Evolutionary conservation across 2,888 invertebrate genomes (phyloP), one percentile per base, ranked within the genome.

Genomic region (Limulus polyphemus): DNA sequence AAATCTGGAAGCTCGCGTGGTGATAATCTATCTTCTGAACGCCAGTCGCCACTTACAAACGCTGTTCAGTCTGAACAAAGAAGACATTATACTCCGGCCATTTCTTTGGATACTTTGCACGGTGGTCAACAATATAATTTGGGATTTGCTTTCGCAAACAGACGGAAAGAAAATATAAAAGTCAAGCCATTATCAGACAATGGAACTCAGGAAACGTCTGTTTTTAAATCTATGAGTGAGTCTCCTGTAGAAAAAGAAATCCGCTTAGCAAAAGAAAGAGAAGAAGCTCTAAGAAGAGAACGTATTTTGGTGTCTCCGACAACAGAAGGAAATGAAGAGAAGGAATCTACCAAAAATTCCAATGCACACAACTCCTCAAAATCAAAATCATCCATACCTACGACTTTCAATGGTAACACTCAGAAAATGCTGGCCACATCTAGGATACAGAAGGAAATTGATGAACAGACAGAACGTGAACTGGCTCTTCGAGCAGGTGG

Each of bases 401-500:
- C 16, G 14, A 54, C 54, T n/a, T 54, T 32, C 14, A 56, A 56
- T n/a, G 57, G 51, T 16, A 49, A 59, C 50, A 59, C 54, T 11
- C 62, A 62, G 47, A 58, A 63, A 56, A 61, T 67, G 17, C 60
- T 64, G 11, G 68, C 68, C 11, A 79, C 80, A 32, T 77, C 77
- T 68, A 83, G 90, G 75, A 90, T 93, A 75, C 91, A 92, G 78
- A 83, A 85, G 74, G 92, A 93, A 81, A 90, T 93, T 72, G 84
- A 86, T 72, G 88, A 89, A 78, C 89, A 88, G 64, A 85, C 86
- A 60, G 84, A 88, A 73, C 81, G 90, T 69, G 93, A 93, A 77
- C 82, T 86, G 73, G 90, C 89, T 74, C 83, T 91, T 70, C 81
- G 83, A 70, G 83, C 83, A 71, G 83, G 83, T 66, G 81, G 81